These are phyloP conservation scores for Tapirus terrestris DNA, from an alignment of 2,113 vertebrate species.

Conservation along the genomic window DNA sequence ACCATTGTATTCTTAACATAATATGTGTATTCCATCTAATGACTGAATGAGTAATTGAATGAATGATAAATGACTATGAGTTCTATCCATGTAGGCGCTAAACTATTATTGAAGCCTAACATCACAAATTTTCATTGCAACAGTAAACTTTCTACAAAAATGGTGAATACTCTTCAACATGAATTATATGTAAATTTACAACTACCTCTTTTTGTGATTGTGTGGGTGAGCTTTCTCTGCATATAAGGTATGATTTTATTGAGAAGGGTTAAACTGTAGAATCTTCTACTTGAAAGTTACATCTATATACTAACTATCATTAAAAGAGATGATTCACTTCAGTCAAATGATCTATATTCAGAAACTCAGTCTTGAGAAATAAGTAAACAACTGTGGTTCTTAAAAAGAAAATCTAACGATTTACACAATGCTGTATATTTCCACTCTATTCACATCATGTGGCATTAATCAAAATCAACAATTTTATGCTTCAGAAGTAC, in stretches of 20 bases:
- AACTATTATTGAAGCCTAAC: background rate
- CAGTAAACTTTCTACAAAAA: conserved; percentile 18
- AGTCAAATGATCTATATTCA: conserved; percentile 49
- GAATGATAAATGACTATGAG: background rate
- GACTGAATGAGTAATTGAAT: background rate
- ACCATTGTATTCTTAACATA: conserved; percentile 5
- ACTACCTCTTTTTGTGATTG: background rate
- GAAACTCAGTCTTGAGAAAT: conserved; percentile 73
- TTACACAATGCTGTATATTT: conserved; percentile 79
- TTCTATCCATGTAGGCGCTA: background rate
- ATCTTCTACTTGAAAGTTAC: conserved; percentile 11
- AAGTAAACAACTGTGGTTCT: conserved; percentile 70
- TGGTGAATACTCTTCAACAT: background rate
- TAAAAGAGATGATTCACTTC: conserved; percentile 57
- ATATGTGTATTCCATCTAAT: background rate
- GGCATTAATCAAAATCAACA: conserved; percentile 70
- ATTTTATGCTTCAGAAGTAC: conserved; percentile 64
- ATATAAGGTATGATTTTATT: background rate
- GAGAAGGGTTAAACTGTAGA: background rate
- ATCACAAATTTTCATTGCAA: background rate
- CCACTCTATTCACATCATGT: conserved; percentile 60
- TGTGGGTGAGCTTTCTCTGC: background rate
- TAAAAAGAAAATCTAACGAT: conserved; percentile 7
- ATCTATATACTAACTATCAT: conserved; percentile 2
- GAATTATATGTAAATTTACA: background rate